Base-by-base conservation (phyloP, 2,888 invertebrate genomes). In the Clepsis dumicolana region DNA sequence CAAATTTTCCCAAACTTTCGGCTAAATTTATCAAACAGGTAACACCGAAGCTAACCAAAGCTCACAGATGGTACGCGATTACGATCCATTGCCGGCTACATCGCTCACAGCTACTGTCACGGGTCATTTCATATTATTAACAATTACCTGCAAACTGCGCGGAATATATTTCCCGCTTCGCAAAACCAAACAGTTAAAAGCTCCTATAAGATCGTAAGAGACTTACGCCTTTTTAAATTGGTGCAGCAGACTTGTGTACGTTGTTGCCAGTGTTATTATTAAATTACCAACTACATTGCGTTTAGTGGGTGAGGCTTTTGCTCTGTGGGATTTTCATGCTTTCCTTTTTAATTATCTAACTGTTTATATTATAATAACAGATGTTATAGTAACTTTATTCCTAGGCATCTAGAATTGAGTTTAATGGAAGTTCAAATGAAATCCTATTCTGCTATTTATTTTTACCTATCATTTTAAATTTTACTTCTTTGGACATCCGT, bases 41-140 rank as follows among this genome's bases (percentile, higher is more conserved):
- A 85, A 84, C 80, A 75, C 77, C 32, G 53, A 70, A 68, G 75
- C 74, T 75, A 71, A 77, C 75, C 76, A 71, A 75, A 77, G 82
- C 78, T 80, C 80, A 77, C 75, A 80, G 80, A 74, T 73, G 75
- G 74, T 75, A 74, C 72, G 74, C 82, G 79, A 84, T 84, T 86
- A 84, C 73, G 80, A 82, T 80, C 80, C 79, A 77, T 76, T 77
- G 78, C 79, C 83, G 85, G 77, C 81, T 86, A 63, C 83, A 84
- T 80, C 81, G 90, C 91, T 90, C 80, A 84, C 85, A 88, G 91
- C 91, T 89, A 87, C 90, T 90, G 91, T 87, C 90, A 91, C 85
- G 92, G 86, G 86, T 90, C 88, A 91, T 92, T 91, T 89, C 88
- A 86, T 84, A 82, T 89, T 81, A 93, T 93, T 93, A 92, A 86